These are phyloP conservation scores for Oscheius sp. DNA, from an alignment of 1,140 invertebrate genomes.

Conservation along the genomic window DNA sequence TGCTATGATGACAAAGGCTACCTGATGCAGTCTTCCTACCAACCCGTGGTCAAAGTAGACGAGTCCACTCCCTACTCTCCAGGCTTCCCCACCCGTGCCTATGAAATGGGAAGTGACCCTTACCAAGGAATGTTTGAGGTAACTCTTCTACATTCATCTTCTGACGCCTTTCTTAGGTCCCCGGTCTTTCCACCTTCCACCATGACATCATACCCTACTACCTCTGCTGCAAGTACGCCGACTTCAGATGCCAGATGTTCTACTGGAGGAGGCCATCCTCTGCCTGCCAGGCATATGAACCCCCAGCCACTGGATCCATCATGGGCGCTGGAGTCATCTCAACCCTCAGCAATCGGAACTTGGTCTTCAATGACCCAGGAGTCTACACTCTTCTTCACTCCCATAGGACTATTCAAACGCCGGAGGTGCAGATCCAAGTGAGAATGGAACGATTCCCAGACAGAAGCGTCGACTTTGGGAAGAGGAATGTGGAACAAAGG, in stretches of 20 bases:
- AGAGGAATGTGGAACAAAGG: constrained; percentile 48
- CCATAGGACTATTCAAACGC: constrained; percentile 39
- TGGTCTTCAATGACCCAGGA: constrained; percentile 60
- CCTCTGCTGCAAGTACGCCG: constrained; percentile 58
- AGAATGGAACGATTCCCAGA: constrained; percentile 57
- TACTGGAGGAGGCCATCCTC: constrained; percentile 55
- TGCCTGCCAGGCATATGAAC: constrained; percentile 60
- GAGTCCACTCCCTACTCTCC: constrained; percentile 60
- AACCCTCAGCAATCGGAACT: constrained; percentile 56
- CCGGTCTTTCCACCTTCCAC: constrained; percentile 55
- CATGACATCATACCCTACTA: constrained; percentile 60
- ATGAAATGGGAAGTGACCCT: constrained; percentile 57
- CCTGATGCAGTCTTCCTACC: constrained; percentile 58
- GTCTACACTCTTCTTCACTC: constrained; percentile 54
- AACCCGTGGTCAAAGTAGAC: constrained; percentile 59
- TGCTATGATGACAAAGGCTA: constrained; percentile 57
- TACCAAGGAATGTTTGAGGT: constrained; percentile 60
- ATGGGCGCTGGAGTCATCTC: constrained; percentile 44
- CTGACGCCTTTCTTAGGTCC: constrained; percentile 29
- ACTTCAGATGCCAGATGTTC: constrained; percentile 59
- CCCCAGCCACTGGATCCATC: constrained; percentile 45
- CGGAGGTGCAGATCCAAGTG: constrained; percentile 57
- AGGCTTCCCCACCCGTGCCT: constrained; percentile 53
- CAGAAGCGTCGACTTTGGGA: constrained; percentile 55
- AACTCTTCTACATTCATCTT: not conserved